A percentile compares a stretch with the other conserved stretches of the same genome.
These are phyloP conservation scores for Biston stratarius DNA, from an alignment of 2,888 invertebrate genomes.

Conservation along the genomic window DNA sequence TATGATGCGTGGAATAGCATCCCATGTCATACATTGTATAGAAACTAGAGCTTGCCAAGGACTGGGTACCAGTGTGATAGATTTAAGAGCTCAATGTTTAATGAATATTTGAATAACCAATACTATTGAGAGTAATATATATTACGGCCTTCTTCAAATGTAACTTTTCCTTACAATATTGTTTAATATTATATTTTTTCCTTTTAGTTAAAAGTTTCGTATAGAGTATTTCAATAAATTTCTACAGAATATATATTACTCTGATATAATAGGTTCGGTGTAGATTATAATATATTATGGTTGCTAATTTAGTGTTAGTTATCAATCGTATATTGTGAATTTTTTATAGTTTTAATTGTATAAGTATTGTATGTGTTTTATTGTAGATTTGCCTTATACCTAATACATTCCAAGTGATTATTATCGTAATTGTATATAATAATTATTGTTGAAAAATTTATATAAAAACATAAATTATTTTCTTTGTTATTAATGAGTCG, in stretches of 20 bases:
- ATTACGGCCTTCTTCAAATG: neutral
- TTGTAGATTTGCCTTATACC: conserved; percentile 57
- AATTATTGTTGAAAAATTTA: conserved; percentile 9
- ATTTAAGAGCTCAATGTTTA: conserved; percentile 73
- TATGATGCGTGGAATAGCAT: conserved; percentile 18
- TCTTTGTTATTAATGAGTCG: conserved; percentile 17
- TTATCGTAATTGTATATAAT: conserved; percentile 37
- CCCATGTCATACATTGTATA: conserved; percentile 18
- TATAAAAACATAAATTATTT: conserved; percentile 19
- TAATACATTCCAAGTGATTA: conserved; percentile 70
- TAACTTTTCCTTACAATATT: too few species aligned
- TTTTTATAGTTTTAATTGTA: conserved; percentile 46
- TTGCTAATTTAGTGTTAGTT: conserved; percentile 68
- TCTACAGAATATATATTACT: conserved; percentile 42
- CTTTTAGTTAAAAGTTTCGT: too few species aligned
- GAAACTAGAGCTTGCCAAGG: conserved; percentile 70
- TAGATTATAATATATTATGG: conserved; percentile 58
- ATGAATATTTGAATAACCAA: conserved; percentile 44
- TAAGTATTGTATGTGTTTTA: conserved; percentile 56
- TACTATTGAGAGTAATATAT: conserved; percentile 10
- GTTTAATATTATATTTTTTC: too few species aligned
- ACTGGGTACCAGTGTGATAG: conserved; percentile 74
- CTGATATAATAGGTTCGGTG: conserved; percentile 9
- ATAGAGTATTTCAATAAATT: neutral
- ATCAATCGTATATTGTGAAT: conserved; percentile 62